phyloP scores from a whole-genome alignment of 1,140 invertebrate species.

The Homarus americanus region DNA sequence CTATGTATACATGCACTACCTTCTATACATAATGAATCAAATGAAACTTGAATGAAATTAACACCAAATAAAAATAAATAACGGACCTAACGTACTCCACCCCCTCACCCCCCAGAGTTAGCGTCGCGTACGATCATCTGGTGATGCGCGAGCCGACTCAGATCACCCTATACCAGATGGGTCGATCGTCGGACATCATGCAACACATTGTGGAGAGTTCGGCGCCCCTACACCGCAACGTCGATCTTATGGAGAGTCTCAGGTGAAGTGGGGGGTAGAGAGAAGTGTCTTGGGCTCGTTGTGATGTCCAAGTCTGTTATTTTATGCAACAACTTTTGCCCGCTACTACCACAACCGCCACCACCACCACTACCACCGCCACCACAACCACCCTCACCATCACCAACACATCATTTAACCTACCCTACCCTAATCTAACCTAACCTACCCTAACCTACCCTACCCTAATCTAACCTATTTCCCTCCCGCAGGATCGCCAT shows the following conservation, averaged over 20 bases:
- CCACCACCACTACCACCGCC: no score
- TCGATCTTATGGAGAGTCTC: conserved; percentile 41
- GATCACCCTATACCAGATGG: conserved; percentile 43
- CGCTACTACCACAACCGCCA: no score
- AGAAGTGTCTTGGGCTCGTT: no score
- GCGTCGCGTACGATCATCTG: conserved; percentile 55
- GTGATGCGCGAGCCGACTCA: conserved; percentile 45
- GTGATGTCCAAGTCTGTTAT: neutral
- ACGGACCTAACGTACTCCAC: no score
- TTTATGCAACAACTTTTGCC: no score
- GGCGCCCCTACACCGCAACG: neutral
- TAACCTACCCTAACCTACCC: no score
- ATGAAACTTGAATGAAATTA: no score
- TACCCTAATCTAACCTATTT: neutral
- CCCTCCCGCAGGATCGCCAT: conserved; percentile 1
- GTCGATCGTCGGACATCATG: neutral
- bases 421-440: neutral
- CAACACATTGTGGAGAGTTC: conserved; percentile 2
- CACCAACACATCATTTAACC: neutral
- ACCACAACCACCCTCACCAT: neutral
- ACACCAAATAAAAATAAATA: no score
- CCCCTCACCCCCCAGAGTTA: conserved; percentile 44
- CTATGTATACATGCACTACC: no score
- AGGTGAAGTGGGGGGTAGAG: no score
- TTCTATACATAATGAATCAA: no score